phyloP scores from a whole-genome alignment of 2,797 vertebrate species.

The Cryptoblepharus egeriae region DNA sequence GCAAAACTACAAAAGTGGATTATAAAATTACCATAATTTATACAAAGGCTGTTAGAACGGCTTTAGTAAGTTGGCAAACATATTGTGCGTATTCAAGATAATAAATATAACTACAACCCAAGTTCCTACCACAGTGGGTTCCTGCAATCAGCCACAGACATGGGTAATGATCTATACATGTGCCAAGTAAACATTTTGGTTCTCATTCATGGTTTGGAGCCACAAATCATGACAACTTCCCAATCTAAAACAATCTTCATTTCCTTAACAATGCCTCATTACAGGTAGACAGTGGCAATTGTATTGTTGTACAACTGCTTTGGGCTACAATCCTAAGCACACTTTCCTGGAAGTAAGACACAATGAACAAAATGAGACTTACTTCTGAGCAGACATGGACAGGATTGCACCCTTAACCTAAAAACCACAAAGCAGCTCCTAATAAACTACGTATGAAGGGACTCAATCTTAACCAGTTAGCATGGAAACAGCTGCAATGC shows the following conservation, averaged over 20 bases:
- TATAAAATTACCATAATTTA: slow-evolving; percentile 9
- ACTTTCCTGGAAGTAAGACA: too few species aligned
- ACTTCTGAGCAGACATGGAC: too few species aligned
- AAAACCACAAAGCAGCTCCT: neutral
- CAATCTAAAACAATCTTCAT: neutral
- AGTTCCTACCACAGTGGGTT: neutral
- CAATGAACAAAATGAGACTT: too few species aligned
- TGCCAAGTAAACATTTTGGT: neutral
- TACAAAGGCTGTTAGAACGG: neutral
- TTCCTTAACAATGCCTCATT: neutral
- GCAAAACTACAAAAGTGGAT: slow-evolving; percentile 2
- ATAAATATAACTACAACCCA: neutral
- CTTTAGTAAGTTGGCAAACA: neutral
- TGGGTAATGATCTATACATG: neutral
- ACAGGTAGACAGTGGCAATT: neutral
- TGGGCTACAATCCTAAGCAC: too few species aligned
- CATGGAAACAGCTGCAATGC: too few species aligned
- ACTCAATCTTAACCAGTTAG: too few species aligned
- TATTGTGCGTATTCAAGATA: neutral
- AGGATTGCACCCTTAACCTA: too few species aligned
- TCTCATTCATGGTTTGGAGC: neutral
- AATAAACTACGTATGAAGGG: neutral
- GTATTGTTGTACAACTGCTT: neutral
- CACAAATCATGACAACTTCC: too few species aligned
- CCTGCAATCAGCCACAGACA: neutral